Evolutionary conservation across 2,888 invertebrate genomes (phyloP), one percentile per base, ranked within the genome.

Genomic region (Hirtodrosophila histrioides): DNA sequence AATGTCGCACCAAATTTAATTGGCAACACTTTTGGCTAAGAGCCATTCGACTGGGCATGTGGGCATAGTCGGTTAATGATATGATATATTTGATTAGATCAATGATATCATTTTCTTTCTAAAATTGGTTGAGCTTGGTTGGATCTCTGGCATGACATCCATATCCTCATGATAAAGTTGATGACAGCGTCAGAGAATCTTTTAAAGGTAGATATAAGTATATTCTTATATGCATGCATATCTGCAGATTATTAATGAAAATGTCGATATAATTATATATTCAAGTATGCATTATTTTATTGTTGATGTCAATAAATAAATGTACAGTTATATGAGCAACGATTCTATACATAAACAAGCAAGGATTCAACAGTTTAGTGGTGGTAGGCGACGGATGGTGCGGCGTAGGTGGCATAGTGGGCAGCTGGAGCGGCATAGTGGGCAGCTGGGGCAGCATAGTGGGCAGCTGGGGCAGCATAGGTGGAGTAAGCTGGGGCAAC

Each of bases 221-320:
- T n/a, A n/a, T n/a, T n/a, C n/a, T n/a, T n/a, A 17, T 17, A 17
- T 17, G 17, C 17, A 17, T 17, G 17, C 17, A 2, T 17, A 17
- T 17, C 17, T 17, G 17, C 2, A 17, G 3, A 1, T 27, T 3
- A 27, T 27, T 2, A 27, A 27, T 27, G 0, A 4, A 27, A 5
- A 27, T 27, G 6, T 27, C 27, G 27, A 27, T 27, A 5, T 27
- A 27, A 50, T 76, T 76, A 67, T 60, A 45, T 62, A n/a, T 54
- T 54, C 36, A 68, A 53, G 79, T 75, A 86, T 76, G 73, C 83
- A 79, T 86, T 83, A 65, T 65, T 84, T 88, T 84, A 88, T 88
- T 84, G 70, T 69, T 51, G 58, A 73, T 81, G 71, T 75, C 85
- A 84, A 88, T 84, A 86, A 84, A 88, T 84, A 88, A 85, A 82